These are phyloP conservation scores for Schizotus pectinicornis DNA, from an alignment of 2,888 invertebrate genomes.

Conservation along the genomic window DNA sequence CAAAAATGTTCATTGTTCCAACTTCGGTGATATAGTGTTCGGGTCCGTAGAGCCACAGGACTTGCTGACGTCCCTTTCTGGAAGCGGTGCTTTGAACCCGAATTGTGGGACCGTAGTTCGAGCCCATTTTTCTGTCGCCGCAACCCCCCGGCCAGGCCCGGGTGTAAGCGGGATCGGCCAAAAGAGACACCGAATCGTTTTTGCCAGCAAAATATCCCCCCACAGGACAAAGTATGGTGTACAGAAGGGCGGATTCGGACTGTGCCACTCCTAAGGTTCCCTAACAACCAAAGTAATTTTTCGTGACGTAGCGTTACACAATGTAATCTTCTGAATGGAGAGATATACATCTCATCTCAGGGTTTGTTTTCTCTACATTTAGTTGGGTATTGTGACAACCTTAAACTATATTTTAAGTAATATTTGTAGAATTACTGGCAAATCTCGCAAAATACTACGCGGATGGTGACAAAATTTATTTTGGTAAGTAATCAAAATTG, in stretches of 20 bases:
- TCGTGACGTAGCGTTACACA: neutral
- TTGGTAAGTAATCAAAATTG: neutral
- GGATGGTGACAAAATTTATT: conserved; percentile 4
- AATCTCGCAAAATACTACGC: neutral
- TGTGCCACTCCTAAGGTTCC: conserved; percentile 90
- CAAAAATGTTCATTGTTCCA: conserved; percentile 98
- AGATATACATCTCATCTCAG: too few species aligned
- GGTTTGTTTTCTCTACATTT: neutral
- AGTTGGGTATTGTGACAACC: conserved; percentile 1
- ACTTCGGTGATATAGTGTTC: conserved; percentile 95
- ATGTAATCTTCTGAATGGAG: neutral
- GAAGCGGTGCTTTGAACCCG: conserved; percentile 80
- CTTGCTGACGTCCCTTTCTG: conserved; percentile 86
- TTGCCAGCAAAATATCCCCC: conserved; percentile 86
- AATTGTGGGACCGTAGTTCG: conserved; percentile 89
- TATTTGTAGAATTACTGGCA: too few species aligned
- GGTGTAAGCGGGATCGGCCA: conserved; percentile 89
- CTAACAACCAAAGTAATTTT: conserved; percentile 61
- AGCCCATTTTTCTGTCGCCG: conserved; percentile 94
- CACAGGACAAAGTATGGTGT: conserved; percentile 83
- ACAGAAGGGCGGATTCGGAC: conserved; percentile 88
- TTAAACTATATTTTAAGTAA: too few species aligned
- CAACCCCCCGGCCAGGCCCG: conserved; percentile 93
- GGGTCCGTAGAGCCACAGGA: conserved; percentile 94
- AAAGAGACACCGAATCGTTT: conserved; percentile 73